Percentiles rank a stretch among this genome's conserved stretches.
Conservation (phyloP, 1,140 invertebrate genomes). For the Dolichoris vasculosae region DNA sequence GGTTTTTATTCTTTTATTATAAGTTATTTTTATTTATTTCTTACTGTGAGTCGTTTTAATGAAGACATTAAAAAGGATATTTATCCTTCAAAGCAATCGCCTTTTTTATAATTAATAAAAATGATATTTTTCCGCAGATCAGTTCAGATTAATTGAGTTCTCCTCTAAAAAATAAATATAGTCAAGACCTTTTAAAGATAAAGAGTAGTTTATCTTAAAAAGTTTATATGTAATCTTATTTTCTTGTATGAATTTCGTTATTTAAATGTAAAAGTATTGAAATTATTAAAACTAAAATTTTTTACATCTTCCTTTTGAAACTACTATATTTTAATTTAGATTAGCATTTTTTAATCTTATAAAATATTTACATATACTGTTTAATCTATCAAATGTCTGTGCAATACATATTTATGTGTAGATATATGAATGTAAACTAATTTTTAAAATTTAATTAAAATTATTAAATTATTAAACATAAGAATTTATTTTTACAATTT, state of each 20-base stretch:
- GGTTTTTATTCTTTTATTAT: not conserved
- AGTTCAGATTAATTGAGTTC: not conserved
- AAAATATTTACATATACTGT: no score
- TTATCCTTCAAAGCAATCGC: not conserved
- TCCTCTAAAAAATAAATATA: not conserved
- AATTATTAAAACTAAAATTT: no score
- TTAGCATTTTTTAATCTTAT: no score
- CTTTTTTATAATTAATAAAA: not conserved
- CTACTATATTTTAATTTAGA: no score
- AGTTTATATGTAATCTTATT: no score
- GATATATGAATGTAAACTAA: no score
- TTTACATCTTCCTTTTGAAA: no score
- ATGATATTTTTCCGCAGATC: not conserved
- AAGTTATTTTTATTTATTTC: slow-evolving; percentile 1
- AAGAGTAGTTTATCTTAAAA: not conserved
- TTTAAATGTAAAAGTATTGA: not conserved
- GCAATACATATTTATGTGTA: no score
- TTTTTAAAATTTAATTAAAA: no score
- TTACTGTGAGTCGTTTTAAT: not conserved
- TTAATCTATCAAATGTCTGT: no score
- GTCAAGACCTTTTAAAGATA: not conserved
- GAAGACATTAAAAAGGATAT: not conserved
- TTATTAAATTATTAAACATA: no score
- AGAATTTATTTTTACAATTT: no score
- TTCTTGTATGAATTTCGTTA: not conserved